phyloP scores from a whole-genome alignment of 2,113 vertebrate genomes.

The Cervus canadensis region DNA sequence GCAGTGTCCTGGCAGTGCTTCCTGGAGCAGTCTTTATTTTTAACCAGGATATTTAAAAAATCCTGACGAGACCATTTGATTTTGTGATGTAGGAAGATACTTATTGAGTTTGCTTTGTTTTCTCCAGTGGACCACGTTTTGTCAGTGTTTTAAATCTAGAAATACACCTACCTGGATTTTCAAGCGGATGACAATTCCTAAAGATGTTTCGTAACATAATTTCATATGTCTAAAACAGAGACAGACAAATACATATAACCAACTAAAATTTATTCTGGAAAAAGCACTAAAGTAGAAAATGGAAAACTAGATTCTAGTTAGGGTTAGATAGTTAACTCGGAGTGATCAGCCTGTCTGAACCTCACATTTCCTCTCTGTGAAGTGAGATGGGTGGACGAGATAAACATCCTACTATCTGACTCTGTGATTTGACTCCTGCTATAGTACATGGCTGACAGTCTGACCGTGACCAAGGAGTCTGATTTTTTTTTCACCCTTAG shows the following conservation, averaged over 20 bases:
- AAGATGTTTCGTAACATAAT: background rate
- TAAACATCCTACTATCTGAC: background rate
- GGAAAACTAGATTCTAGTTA: background rate
- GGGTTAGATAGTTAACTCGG: background rate
- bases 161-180: background rate
- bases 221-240: slow-evolving; percentile 1
- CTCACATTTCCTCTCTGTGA: background rate
- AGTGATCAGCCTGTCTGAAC: background rate
- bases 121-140: background rate
- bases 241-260: background rate
- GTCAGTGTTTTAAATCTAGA: background rate
- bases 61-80: background rate
- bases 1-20: background rate
- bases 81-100: background rate
- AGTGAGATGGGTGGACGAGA: background rate
- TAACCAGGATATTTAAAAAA: background rate
- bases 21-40: background rate
- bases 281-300: background rate
- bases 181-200: background rate
- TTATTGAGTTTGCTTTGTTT: background rate
- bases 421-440: background rate
- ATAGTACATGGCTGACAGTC: background rate
- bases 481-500: background rate
- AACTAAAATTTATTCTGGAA: background rate
- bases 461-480: background rate